A percentile compares a stretch with the other conserved stretches of the same genome.
phyloP scores from a whole-genome alignment of 2,797 vertebrate genomes.

The Paramormyrops hopkinsi region DNA sequence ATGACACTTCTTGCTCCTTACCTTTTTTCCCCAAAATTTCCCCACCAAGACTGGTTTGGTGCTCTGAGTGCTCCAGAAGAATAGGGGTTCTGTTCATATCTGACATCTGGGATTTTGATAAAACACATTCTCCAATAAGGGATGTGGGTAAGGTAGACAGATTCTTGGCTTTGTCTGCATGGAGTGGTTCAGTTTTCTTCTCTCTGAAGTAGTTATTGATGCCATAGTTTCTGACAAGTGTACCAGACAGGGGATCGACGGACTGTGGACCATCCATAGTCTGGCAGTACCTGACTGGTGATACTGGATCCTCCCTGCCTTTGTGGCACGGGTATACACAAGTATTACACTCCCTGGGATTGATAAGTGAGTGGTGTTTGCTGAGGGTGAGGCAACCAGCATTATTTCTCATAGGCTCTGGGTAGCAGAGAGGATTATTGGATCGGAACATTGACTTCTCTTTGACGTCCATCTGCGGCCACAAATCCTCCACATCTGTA shows the following conservation, averaged over 20 bases:
- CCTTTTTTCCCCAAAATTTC: constrained; percentile 34
- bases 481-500: constrained; percentile 66
- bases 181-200: constrained; percentile 44
- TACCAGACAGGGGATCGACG: constrained; percentile 65
- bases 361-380: constrained; percentile 47
- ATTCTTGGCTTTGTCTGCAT: constrained; percentile 53
- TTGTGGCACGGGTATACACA: constrained; percentile 63
- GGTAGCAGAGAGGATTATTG: constrained; percentile 54
- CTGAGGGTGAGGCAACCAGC: constrained; percentile 55
- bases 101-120: constrained; percentile 27
- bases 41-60: constrained; percentile 46
- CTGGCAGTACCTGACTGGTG: constrained; percentile 57
- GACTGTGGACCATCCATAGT: constrained; percentile 51
- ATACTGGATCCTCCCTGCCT: constrained; percentile 43
- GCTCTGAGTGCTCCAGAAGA: constrained; percentile 35
- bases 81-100: neutral
- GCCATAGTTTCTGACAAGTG: constrained; percentile 56
- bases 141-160: constrained; percentile 50
- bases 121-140: neutral
- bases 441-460: constrained; percentile 49
- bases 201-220: constrained; percentile 53
- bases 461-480: constrained; percentile 55
- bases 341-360: constrained; percentile 52
- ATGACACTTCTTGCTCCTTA: constrained; percentile 40
- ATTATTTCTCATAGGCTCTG: constrained; percentile 54